Conservation (phyloP, 2,113 vertebrate genomes). For the Phaethon lepturus region DNA sequence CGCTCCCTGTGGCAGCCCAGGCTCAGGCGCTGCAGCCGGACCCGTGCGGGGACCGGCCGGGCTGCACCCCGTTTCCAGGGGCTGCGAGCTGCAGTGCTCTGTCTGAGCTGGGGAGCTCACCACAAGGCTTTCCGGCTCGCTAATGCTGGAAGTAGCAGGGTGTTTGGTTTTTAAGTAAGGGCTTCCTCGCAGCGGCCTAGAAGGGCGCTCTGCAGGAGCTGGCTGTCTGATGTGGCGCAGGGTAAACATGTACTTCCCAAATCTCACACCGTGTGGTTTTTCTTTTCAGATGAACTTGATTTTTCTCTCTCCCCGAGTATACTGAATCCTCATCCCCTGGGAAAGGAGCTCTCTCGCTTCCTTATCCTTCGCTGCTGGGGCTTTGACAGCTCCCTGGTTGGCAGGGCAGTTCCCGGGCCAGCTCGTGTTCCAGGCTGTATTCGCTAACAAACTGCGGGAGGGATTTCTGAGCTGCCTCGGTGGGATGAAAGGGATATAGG, state of each 20-base stretch:
- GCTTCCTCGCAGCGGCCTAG: background rate
- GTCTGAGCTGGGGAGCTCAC: background rate
- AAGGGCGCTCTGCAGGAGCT: background rate
- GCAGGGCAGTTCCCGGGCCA: background rate
- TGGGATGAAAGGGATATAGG: background rate
- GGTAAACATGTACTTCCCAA: background rate
- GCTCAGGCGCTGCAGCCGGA: background rate
- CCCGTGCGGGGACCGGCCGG: accelerated
- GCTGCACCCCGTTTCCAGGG: background rate
- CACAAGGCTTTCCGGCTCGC: background rate
- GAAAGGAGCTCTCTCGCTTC: background rate
- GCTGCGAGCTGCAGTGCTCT: background rate
- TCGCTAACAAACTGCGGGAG: background rate
- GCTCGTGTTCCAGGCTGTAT: background rate
- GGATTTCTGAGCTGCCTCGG: background rate
- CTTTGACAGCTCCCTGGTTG: background rate
- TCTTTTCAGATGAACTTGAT: background rate
- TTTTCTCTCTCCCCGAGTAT: background rate
- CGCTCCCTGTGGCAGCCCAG: background rate
- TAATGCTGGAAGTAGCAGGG: background rate
- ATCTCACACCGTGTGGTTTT: background rate
- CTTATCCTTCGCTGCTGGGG: background rate
- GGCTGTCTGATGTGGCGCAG: background rate
- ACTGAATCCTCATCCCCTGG: background rate
- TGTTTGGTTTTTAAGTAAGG: too few relatives aligned